Evolutionary conservation across 2,888 invertebrate species (phyloP).

Genomic region (Agrotis puta): DNA sequence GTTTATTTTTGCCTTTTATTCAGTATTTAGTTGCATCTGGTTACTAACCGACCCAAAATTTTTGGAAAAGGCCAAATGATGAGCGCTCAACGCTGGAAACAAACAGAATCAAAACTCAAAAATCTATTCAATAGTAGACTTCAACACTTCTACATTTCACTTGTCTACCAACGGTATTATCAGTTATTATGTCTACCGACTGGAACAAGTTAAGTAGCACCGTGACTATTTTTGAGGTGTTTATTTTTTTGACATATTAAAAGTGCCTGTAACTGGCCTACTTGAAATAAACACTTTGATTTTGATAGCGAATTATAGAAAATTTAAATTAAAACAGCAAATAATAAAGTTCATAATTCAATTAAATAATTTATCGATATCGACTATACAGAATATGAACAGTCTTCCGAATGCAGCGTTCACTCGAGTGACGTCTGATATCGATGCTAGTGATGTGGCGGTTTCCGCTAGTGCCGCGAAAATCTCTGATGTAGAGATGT

Average conservation of each 20-base stretch:
- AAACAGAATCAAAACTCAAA: neutral
- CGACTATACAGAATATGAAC: neutral
- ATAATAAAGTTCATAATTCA: too few species aligned
- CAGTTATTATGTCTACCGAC: too few species aligned
- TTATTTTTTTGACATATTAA: too few species aligned
- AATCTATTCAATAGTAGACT: neutral
- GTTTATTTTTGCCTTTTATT: neutral
- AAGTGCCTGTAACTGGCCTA: too few species aligned
- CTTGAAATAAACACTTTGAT: too few species aligned
- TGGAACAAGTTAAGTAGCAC: too few species aligned
- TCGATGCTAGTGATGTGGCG: slow-evolving; percentile 21
- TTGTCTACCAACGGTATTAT: neutral
- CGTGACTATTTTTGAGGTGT: too few species aligned
- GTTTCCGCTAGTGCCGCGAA: slow-evolving; percentile 36
- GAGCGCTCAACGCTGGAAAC: neutral
- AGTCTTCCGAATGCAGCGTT: neutral
- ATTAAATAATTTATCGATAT: neutral
- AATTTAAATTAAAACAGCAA: too few species aligned
- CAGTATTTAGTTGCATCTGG: neutral
- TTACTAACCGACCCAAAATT: too few species aligned
- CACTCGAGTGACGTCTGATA: neutral
- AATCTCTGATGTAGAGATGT: slow-evolving; percentile 46
- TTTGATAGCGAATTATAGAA: too few species aligned
- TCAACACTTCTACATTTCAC: neutral
- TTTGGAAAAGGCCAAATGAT: neutral